Conservation (phyloP, 2,888 invertebrate species). For the Watsonalla binaria region DNA sequence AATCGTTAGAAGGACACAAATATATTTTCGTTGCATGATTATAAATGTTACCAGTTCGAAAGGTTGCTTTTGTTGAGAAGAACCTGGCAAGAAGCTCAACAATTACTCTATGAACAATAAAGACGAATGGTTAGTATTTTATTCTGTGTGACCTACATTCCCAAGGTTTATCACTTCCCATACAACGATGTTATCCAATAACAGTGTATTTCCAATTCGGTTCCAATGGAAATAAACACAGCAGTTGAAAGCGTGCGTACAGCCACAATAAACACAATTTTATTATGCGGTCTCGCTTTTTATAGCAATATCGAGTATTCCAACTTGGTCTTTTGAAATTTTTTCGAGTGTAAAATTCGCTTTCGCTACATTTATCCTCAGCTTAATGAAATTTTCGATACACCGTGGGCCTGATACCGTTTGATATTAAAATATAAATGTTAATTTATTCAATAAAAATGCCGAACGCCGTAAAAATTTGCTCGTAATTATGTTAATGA, state of each 20-base stretch:
- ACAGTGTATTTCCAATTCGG: not conserved
- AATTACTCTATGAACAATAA: too few species aligned
- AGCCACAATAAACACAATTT: conserved; percentile 52
- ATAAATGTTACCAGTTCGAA: too few species aligned
- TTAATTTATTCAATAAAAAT: conserved; percentile 47
- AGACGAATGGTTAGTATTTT: too few species aligned
- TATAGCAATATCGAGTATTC: conserved; percentile 59
- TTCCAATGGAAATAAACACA: conserved; percentile 2
- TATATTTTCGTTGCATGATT: too few species aligned
- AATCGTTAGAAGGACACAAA: too few species aligned
- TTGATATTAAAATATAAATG: conserved; percentile 37
- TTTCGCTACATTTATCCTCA: conserved; percentile 60
- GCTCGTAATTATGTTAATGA: not conserved
- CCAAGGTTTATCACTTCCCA: not conserved
- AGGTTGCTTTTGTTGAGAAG: too few species aligned
- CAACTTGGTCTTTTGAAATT: conserved; percentile 59
- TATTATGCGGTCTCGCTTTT: conserved; percentile 59
- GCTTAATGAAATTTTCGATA: conserved; percentile 66
- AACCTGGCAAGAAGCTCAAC: too few species aligned
- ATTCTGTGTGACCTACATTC: too few species aligned
- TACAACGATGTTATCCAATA: conserved; percentile 1
- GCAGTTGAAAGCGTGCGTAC: conserved; percentile 20
- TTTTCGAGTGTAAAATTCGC: conserved; percentile 64
- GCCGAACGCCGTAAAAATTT: not conserved
- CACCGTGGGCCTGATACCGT: conserved; percentile 23